A percentile compares a stretch with the other conserved stretches of the same genome.
Conservation (phyloP, 2,797 vertebrate species). For the Onychomys arenicola region DNA sequence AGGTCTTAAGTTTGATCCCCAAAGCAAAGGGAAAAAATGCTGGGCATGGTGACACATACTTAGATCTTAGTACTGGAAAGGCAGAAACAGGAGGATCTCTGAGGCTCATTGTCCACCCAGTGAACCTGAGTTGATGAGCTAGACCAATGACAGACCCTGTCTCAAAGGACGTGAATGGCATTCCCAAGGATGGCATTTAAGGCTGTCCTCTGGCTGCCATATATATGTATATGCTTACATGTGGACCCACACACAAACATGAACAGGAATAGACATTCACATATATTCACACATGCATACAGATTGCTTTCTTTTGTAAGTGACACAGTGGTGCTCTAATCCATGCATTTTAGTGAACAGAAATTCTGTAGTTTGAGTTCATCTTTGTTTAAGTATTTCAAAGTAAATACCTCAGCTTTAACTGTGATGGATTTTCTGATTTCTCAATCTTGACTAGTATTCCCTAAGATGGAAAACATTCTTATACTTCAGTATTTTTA, state of each 20-base stretch:
- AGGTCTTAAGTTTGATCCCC: background rate
- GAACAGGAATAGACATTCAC: background rate
- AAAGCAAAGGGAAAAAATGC: background rate
- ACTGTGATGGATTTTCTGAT: slow-evolving; percentile 22
- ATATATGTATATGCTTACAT: background rate
- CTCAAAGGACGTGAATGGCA: background rate
- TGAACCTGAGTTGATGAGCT: background rate
- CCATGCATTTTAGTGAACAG: background rate
- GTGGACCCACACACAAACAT: background rate
- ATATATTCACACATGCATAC: background rate
- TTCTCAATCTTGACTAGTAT: slow-evolving; percentile 29
- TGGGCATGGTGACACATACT: background rate
- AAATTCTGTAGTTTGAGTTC: background rate
- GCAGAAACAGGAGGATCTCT: background rate
- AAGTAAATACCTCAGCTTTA: slow-evolving; percentile 10
- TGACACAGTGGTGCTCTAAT: background rate
- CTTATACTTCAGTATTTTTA: slow-evolving; percentile 44
- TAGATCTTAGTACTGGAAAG: background rate
- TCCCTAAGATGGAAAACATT: slow-evolving; percentile 42
- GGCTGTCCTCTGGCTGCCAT: background rate
- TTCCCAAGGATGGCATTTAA: background rate
- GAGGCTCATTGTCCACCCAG: background rate
- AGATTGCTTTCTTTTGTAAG: background rate
- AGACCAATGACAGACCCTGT: background rate
- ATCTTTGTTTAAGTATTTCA: slow-evolving; percentile 8